phyloP scores from a whole-genome alignment of 1,140 invertebrate genomes.

The Drosophila miranda region DNA sequence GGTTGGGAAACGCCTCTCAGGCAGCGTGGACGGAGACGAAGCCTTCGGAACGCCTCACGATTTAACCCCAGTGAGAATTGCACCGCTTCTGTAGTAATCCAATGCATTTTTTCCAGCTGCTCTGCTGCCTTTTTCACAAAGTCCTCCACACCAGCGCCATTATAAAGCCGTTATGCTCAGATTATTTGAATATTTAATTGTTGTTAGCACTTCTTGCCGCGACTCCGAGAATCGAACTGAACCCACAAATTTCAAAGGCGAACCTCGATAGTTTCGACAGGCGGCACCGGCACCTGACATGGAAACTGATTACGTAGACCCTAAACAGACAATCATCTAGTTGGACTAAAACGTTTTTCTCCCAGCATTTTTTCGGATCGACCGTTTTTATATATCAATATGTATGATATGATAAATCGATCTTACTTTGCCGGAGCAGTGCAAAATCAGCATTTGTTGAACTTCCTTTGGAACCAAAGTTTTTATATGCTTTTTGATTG shows the following conservation, averaged over 20 bases:
- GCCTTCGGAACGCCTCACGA: slow-evolving; percentile 87
- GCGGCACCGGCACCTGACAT: too few relatives aligned
- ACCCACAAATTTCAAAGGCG: slow-evolving; percentile 27
- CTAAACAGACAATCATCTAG: too few relatives aligned
- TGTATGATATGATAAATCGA: too few relatives aligned
- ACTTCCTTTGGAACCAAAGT: too few relatives aligned
- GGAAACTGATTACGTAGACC: too few relatives aligned
- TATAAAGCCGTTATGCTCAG: neutral
- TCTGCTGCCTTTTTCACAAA: slow-evolving; percentile 89
- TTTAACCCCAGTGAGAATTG: slow-evolving; percentile 91
- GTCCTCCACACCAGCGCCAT: slow-evolving; percentile 88
- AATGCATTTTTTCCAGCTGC: slow-evolving; percentile 85
- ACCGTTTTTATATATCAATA: too few relatives aligned
- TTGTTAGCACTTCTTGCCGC: slow-evolving; percentile 7
- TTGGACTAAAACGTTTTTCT: too few relatives aligned
- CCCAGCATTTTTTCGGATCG: too few relatives aligned
- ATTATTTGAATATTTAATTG: neutral
- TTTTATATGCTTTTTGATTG: too few relatives aligned
- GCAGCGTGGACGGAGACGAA: slow-evolving; percentile 90
- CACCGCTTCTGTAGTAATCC: slow-evolving; percentile 95
- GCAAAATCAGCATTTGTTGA: too few relatives aligned
- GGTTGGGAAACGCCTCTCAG: slow-evolving; percentile 89
- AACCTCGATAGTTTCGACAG: slow-evolving; percentile 24
- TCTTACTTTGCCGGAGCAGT: too few relatives aligned
- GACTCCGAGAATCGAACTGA: slow-evolving; percentile 39